Conservation (phyloP, 2,797 vertebrate genomes). For the Manis javanica region DNA sequence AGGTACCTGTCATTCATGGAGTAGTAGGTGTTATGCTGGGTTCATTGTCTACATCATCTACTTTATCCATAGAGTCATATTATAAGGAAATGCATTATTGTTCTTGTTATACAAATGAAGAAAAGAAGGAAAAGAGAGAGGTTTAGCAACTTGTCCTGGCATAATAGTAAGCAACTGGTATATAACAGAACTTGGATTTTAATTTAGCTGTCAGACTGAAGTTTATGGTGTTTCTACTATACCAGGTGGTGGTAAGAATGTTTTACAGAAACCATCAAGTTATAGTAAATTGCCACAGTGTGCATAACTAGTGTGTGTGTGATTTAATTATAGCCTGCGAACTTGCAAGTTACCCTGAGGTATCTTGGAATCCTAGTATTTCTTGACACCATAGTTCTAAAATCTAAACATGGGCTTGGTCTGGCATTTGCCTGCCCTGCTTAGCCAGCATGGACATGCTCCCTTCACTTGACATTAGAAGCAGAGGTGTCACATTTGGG, state of each 20-base stretch:
- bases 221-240: neutral
- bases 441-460: neutral
- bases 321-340: neutral
- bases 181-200: slow-evolving; percentile 7
- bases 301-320: neutral
- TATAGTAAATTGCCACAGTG: neutral
- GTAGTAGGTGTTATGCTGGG: neutral
- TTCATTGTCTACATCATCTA: neutral
- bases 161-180: neutral
- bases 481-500: neutral
- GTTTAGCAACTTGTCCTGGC: neutral
- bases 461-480: neutral
- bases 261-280: neutral
- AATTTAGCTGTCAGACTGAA: neutral
- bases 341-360: neutral
- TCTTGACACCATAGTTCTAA: neutral
- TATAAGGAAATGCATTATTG: neutral
- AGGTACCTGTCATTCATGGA: neutral
- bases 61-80: neutral
- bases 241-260: neutral
- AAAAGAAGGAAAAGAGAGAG: neutral
- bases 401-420: neutral
- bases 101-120: neutral
- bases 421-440: neutral
- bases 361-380: neutral